These are phyloP conservation scores for Psittacula cyanocephala DNA, from an alignment of 2,113 vertebrate species.

Conservation along the genomic window DNA sequence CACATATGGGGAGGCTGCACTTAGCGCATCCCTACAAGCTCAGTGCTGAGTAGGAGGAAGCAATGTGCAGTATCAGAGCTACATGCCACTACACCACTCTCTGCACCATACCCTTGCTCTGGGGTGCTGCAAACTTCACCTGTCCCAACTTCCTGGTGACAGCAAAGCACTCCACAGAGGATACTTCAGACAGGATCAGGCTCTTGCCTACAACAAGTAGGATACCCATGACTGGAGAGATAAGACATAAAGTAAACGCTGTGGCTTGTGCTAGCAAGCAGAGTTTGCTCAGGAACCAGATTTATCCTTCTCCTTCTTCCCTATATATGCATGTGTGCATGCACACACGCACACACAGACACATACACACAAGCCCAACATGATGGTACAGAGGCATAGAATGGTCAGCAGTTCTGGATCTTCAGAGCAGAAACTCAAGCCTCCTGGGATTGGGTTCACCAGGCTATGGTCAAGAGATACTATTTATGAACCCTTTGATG, in stretches of 20 bases:
- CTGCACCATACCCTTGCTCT: neutral
- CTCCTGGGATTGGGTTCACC: neutral
- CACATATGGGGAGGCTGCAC: neutral
- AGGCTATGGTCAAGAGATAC: neutral
- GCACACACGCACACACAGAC: neutral
- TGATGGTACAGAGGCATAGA: neutral
- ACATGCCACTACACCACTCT: neutral
- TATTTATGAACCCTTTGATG: neutral
- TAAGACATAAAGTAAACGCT: neutral
- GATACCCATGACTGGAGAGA: neutral
- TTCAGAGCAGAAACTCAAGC: neutral
- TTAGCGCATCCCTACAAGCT: neutral
- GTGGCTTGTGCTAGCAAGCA: neutral
- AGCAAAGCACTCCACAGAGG: neutral
- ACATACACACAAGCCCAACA: fast-evolving
- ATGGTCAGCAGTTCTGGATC: neutral
- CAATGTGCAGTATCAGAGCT: neutral
- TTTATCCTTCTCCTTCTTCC: neutral
- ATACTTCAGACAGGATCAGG: neutral
- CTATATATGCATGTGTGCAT: fast-evolving
- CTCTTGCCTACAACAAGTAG: neutral
- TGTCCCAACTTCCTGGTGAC: neutral
- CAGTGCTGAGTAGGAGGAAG: neutral
- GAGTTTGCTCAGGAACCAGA: neutral
- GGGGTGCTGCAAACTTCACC: neutral